phyloP scores from a whole-genome alignment of 37 sponge, comb jelly and placozoan genomes.

The Chondrilla cf. caribensis region DNA sequence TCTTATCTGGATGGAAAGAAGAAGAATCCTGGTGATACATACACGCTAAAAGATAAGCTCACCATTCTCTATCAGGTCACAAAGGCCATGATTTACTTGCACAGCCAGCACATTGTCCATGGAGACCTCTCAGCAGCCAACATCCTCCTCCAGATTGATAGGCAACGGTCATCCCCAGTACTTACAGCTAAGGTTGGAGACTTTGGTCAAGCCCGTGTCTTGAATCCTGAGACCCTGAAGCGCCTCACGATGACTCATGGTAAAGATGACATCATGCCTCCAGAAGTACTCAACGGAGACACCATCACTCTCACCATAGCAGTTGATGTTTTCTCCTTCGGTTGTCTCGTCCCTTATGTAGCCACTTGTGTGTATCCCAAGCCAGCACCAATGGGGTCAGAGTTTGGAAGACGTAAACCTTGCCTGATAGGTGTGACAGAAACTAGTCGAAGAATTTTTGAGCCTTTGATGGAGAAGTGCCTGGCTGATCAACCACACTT shows the following conservation, averaged over 20 bases:
- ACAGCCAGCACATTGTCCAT: neutral
- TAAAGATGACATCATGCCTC: conserved; percentile 10
- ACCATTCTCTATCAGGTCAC: neutral
- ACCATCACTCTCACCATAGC: neutral
- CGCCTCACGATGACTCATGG: neutral
- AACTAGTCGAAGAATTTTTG: neutral
- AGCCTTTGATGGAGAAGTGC: neutral
- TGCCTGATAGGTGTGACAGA: neutral
- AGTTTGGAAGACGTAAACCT: neutral
- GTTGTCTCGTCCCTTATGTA: neutral
- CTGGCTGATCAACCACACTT: neutral
- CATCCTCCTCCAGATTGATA: neutral
- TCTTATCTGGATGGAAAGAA: neutral
- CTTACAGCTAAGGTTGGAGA: neutral
- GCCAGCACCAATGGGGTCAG: neutral
- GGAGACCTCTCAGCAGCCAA: neutral
- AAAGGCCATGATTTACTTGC: neutral
- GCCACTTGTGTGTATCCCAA: neutral
- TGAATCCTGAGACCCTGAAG: neutral
- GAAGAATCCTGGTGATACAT: neutral
- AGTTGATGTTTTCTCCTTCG: conserved; percentile 24
- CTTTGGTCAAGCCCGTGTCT: neutral
- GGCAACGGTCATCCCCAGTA: neutral
- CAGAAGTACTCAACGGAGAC: neutral
- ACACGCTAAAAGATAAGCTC: neutral